Percentiles rank a stretch among this genome's conserved stretches.
These are phyloP conservation scores for Chondrosia reniformis DNA, from an alignment of 37 sponge, comb jelly and placozoan genomes.

Conservation along the genomic window DNA sequence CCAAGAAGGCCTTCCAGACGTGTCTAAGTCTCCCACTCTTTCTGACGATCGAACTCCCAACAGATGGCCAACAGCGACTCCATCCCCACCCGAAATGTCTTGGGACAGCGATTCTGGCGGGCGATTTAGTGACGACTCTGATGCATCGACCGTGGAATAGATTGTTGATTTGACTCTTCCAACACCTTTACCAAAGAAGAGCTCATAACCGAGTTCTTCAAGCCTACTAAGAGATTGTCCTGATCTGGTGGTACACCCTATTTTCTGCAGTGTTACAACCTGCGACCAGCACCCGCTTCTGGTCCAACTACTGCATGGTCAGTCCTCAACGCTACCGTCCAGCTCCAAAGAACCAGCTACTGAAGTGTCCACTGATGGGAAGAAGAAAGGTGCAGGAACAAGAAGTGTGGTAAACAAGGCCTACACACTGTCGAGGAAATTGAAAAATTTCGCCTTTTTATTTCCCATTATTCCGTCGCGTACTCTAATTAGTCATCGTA, in stretches of 20 bases:
- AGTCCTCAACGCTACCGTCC: not conserved
- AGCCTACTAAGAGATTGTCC: not conserved
- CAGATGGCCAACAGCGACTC: slow-evolving; percentile 6
- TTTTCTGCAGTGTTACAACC: not conserved
- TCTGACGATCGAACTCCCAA: not conserved
- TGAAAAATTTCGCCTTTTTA: not conserved
- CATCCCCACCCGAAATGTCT: slow-evolving; percentile 2
- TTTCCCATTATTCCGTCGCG: not conserved
- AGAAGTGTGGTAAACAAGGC: slow-evolving; percentile 13
- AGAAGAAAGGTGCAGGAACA: not conserved
- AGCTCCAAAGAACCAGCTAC: not conserved
- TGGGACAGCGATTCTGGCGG: not conserved
- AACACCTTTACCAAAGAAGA: not conserved
- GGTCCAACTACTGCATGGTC: not conserved
- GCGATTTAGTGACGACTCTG: not conserved
- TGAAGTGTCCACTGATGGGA: slow-evolving; percentile 3
- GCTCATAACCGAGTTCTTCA: not conserved
- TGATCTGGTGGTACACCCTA: not conserved
- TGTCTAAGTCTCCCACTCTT: not conserved
- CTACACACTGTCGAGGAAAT: slow-evolving; percentile 6
- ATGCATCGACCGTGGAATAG: not conserved
- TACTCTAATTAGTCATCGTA: slow-evolving; percentile 11
- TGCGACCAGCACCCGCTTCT: not conserved
- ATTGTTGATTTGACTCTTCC: not conserved
- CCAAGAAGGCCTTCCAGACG: not conserved